Conservation (phyloP, 92 coral and sea anemone species). For the Siderastrea siderea region DNA sequence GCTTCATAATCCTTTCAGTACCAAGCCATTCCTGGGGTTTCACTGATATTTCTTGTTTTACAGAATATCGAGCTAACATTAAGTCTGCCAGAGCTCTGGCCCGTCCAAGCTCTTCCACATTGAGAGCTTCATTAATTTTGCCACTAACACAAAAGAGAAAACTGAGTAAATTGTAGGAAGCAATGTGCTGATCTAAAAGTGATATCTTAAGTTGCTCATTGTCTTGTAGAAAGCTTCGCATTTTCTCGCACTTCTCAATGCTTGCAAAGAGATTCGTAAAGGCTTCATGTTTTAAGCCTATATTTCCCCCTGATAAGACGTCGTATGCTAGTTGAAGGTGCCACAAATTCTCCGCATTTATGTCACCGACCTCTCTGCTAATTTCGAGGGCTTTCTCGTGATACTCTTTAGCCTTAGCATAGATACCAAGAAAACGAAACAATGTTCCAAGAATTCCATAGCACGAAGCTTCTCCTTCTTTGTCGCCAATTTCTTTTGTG, state of each 20-base stretch:
- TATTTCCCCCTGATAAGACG: not conserved
- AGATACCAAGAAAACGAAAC: not conserved
- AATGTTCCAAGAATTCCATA: not conserved
- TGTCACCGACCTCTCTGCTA: not conserved
- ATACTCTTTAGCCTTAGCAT: not conserved
- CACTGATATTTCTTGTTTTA: not conserved
- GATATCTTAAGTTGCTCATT: not conserved
- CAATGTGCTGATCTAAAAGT: not conserved
- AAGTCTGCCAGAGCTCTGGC: not conserved
- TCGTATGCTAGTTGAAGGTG: not conserved
- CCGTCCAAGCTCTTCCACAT: not conserved
- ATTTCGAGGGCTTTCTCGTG: not conserved
- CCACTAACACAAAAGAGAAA: not conserved
- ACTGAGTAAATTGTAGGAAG: not conserved
- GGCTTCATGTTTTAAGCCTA: not conserved
- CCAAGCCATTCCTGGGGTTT: not conserved
- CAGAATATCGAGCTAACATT: not conserved
- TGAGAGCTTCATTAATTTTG: not conserved
- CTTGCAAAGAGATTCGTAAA: not conserved
- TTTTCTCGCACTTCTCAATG: not conserved
- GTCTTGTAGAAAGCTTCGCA: not conserved
- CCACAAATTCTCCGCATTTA: not conserved
- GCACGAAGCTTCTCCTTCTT: not conserved
- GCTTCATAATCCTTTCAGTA: not conserved
- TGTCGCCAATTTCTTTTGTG: not conserved